phyloP scores from a whole-genome alignment of 2,797 vertebrate species.

The Echeneis naucrates region DNA sequence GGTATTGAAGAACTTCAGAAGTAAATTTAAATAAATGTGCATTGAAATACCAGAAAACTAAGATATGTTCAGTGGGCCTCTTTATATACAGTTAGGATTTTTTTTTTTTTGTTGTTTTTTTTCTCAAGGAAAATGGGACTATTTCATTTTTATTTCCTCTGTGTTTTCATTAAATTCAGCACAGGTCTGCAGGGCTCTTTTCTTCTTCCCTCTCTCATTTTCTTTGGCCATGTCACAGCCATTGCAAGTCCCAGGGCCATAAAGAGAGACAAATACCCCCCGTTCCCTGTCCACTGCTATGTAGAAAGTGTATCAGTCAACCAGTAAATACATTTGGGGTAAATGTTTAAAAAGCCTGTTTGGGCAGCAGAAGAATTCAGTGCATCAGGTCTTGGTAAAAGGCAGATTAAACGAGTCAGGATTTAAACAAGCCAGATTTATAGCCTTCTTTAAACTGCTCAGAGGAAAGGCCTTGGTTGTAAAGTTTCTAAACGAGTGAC shows the following conservation, averaged over 20 bases:
- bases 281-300: slow-evolving; percentile 64
- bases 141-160: slow-evolving; percentile 33
- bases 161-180: slow-evolving; percentile 44
- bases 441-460: slow-evolving; percentile 73
- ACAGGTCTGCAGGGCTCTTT: slow-evolving; percentile 16
- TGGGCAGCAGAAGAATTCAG: slow-evolving; percentile 75
- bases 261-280: slow-evolving; percentile 74
- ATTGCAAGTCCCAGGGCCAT: slow-evolving; percentile 54
- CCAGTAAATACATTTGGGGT: slow-evolving; percentile 80
- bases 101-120: background rate
- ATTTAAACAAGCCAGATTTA: slow-evolving; percentile 80
- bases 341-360: slow-evolving; percentile 82
- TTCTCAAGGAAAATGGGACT: background rate
- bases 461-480: slow-evolving; percentile 71
- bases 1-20: slow-evolving; percentile 14
- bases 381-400: slow-evolving; percentile 76
- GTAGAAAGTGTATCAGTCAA: slow-evolving; percentile 73
- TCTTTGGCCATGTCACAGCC: slow-evolving; percentile 63
- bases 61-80: background rate
- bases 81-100: background rate
- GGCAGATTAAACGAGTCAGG: slow-evolving; percentile 73
- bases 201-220: slow-evolving; percentile 26
- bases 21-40: slow-evolving; percentile 32
- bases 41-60: slow-evolving; percentile 27
- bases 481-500: slow-evolving; percentile 74